Base-by-base conservation (phyloP, 2,113 vertebrate species). In the Forbesichthys agassizii region DNA sequence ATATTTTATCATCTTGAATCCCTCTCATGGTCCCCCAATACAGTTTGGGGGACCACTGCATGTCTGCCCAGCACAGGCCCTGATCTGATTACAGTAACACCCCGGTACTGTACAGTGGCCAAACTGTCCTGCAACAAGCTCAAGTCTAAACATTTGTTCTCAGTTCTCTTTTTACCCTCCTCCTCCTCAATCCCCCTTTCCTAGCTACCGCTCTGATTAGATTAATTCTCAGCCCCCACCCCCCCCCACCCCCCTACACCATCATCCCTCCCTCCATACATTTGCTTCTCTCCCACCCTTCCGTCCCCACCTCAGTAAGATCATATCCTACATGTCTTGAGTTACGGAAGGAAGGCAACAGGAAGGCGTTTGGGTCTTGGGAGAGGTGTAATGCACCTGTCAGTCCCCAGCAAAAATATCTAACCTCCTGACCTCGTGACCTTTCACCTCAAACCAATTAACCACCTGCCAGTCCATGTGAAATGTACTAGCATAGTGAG, bases 261-360 rank as follows among this genome's bases (percentile, higher is more conserved):
- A 60, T 73, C 57, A 66, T 73, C 52, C 16, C 52, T 18, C 68
- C 65, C 79, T 77, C 11, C 66, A 80, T 58, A 47, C 80, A 80
- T 85, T 73, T 83, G 71, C 61, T 61, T 75, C 72, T 88, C 36
- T 52, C 51, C 51, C 8, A 9, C 47, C 87, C 82, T 78, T 63
- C 81, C 5, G 3, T 54, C 16, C 14, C 52, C 13, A 13, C 13
- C 52, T n/a, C 52, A 1, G 52, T 16, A 7, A 14, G 49, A 48
- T 27, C 61, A 49, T 42, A 46, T 61, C 59, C 9, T 13, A 68
- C 54, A 72, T 52, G 70, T 74, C 68, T 80, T 60, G 60, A 68
- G 71, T 84, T 72, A 67, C 58, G 61, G 54, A 65, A 53, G 61
- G 54, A 65, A 53, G 66, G 63, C 9, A 55, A 27, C 60, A 59